phyloP scores from a whole-genome alignment of 1,140 invertebrate species.

The Choristoneura fumiferana region DNA sequence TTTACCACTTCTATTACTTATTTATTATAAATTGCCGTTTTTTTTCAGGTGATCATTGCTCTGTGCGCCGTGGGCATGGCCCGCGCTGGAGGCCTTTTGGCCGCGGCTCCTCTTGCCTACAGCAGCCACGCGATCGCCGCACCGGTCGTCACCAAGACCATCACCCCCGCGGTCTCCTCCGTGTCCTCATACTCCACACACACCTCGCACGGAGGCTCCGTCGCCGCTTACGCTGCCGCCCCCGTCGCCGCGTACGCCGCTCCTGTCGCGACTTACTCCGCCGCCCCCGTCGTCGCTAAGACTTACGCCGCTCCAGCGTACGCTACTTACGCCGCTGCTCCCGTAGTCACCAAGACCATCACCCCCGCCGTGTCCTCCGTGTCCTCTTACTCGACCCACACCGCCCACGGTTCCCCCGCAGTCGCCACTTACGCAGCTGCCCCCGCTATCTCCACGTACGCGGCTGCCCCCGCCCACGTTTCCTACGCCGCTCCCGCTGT shows the following conservation, averaged over 20 bases:
- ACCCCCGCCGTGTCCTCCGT: constrained; percentile 42
- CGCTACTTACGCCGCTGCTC: constrained; percentile 34
- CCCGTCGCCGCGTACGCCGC: constrained; percentile 31
- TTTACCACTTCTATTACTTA: too few species aligned
- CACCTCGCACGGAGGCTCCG: constrained; percentile 43
- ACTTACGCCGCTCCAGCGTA: constrained; percentile 32
- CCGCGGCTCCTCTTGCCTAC: constrained; percentile 32
- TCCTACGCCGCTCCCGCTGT: constrained; percentile 30
- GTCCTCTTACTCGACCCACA: constrained; percentile 47
- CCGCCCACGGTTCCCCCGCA: constrained; percentile 37
- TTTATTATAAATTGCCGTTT: not conserved
- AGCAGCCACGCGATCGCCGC: constrained; percentile 31
- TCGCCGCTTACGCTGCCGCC: constrained; percentile 41
- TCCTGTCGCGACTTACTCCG: constrained; percentile 25
- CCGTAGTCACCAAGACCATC: constrained; percentile 35
- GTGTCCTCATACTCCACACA: constrained; percentile 48
- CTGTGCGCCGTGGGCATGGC: constrained; percentile 53
- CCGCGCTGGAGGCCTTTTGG: constrained; percentile 47
- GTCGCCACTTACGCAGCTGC: constrained; percentile 35
- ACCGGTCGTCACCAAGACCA: constrained; percentile 43
- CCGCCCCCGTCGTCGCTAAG: constrained; percentile 32
- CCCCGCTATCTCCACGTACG: constrained; percentile 26
- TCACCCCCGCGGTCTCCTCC: constrained; percentile 43
- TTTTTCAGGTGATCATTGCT: constrained; percentile 52
- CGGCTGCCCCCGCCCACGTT: constrained; percentile 19